Conservation (phyloP, 2,113 vertebrate genomes). For the Bombycilla garrulus region DNA sequence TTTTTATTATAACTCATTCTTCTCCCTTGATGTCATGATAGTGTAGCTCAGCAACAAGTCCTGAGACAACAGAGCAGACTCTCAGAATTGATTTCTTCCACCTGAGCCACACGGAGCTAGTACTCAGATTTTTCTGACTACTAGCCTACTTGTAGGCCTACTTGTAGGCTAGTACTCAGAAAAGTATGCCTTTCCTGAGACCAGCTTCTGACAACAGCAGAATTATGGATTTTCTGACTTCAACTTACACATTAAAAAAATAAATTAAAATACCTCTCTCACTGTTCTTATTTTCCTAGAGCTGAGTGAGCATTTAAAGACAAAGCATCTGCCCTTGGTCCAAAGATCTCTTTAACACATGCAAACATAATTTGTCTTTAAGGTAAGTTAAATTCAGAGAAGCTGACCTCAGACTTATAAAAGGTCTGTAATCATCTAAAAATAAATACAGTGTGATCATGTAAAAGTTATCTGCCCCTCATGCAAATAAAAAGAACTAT, state of each 20-base stretch:
- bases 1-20: not conserved
- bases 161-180: too few relatives aligned
- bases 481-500: not conserved
- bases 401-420: not conserved
- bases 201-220: not conserved
- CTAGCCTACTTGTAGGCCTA: not conserved
- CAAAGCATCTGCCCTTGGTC: not conserved
- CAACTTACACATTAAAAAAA: not conserved
- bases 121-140: not conserved
- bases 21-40: not conserved
- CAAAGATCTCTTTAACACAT: not conserved
- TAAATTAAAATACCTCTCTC: not conserved
- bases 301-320: not conserved
- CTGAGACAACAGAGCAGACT: not conserved
- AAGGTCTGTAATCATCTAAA: not conserved
- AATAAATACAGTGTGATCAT: not conserved
- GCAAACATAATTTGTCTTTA: not conserved
- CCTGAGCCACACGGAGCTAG: not conserved
- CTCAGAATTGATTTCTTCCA: not conserved
- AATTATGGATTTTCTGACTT: not conserved
- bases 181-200: not conserved
- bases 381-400: not conserved
- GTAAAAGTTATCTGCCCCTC: not conserved
- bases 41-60: not conserved
- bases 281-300: not conserved